Evolutionary conservation across 2,888 invertebrate genomes (phyloP), one percentile per base, ranked within the genome.

Genomic region (Netelia fuscicornis): DNA sequence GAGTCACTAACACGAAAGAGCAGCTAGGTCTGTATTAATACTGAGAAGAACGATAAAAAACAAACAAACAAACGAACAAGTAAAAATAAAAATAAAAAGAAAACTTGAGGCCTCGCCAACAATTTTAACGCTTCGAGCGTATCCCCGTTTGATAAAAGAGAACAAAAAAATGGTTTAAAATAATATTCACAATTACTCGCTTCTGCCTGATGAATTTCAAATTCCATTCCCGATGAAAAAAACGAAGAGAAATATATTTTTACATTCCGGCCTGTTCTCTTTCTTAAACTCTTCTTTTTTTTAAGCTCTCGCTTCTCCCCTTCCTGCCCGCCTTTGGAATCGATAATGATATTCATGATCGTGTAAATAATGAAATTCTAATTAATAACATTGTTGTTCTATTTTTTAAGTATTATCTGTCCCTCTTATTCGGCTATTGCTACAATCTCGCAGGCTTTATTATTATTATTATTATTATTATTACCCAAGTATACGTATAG

Each of bases 331-430:
- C 37, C 37, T 37, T 6, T 6, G 37, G 37, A 79, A 79, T 80
- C 65, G 72, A 56, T 58, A 64, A 81, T 84, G 65, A 52, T 81
- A 70, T 78, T 78, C 56, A 85, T 48, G 30, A 80, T 65, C 54
- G 70, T 85, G 85, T 85, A 85, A 79, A 85, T 85, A 84, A 84
- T 58, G 74, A 20, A 75, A 82, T 79, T 75, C 64, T 70, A 62
- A 77, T 79, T 82, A 44, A 71, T 75, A 67, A 70, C 68, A 81
- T 85, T 85, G 85, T 85, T 85, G 85, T 79, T 85, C 70, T 85
- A 85, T 75, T 85, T 82, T 78, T 82, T 82, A 84, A 85, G 82
- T 78, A 85, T 82, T 71, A 60, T 64, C 37, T 37, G 65, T 20
- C 64, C 56, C 30, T 25, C 13, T 44, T 48, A 48, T 48, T 58